Evolutionary conservation across 2,888 invertebrate species (phyloP).

Genomic region (Ashinkailepas kermadecensis): DNA sequence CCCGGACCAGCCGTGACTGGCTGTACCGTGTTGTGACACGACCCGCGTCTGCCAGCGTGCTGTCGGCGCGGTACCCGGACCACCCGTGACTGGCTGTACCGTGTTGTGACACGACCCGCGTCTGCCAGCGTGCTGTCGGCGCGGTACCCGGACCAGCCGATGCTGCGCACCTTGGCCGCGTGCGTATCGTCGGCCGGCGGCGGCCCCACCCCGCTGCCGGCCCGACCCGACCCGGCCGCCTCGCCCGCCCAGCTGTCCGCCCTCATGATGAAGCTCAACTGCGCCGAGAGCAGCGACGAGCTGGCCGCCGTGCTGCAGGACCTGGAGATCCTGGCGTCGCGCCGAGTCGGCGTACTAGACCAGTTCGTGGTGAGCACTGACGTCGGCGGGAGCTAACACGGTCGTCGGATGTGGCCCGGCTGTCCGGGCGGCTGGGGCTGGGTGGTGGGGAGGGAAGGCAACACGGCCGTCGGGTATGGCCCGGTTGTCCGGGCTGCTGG

Average conservation of each 20-base stretch:
- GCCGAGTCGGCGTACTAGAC: conserved; percentile 59
- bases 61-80: no score
- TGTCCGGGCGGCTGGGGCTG: neutral
- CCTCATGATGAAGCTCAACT: conserved; percentile 4
- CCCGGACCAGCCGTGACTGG: no score
- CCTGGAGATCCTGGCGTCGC: conserved; percentile 61
- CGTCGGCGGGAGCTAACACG: neutral
- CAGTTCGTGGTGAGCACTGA: conserved; percentile 48
- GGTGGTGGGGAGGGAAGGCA: neutral
- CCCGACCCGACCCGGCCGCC: neutral
- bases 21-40: no score
- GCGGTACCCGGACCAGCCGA: conserved; percentile 25
- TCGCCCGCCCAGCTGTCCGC: neutral
- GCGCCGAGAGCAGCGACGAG: conserved; percentile 41
- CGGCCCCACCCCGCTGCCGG: conserved; percentile 8
- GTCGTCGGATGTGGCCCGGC: no score
- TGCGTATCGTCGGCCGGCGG: conserved; percentile 24
- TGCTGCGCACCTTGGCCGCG: conserved; percentile 17
- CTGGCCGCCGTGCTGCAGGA: conserved; percentile 60
- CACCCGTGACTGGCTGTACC: no score
- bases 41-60: no score
- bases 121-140: conserved; percentile 24
- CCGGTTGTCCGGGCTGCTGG: no score
- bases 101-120: conserved; percentile 9
- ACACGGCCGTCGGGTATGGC: neutral